Evolutionary conservation across 2,888 invertebrate genomes (phyloP).

Genomic region (Tenthredo distinguenda): DNA sequence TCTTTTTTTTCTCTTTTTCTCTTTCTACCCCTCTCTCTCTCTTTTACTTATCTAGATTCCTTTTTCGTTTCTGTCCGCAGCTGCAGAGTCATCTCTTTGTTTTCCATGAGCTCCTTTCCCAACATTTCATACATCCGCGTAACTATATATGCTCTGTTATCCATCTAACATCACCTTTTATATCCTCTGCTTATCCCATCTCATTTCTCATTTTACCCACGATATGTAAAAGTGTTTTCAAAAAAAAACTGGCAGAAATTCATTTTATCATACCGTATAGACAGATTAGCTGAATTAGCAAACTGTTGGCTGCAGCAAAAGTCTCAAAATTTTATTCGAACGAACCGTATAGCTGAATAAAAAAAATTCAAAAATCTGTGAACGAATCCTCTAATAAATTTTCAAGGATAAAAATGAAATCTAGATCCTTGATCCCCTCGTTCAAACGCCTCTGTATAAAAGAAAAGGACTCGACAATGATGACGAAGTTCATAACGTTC

Average conservation of each 20-base stretch:
- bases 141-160: not conserved
- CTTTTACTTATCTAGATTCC: not conserved
- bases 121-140: not conserved
- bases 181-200: not conserved
- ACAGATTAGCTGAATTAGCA: too few species aligned
- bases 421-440: not conserved
- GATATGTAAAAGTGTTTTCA: not conserved
- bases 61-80: not conserved
- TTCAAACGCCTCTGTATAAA: not conserved
- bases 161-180: not conserved
- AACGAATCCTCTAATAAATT: not conserved
- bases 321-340: too few species aligned
- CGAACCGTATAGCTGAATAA: not conserved
- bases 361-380: not conserved
- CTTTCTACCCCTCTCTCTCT: not conserved
- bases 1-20: not conserved
- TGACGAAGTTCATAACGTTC: not conserved
- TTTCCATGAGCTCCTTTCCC: not conserved
- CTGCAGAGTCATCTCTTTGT: not conserved
- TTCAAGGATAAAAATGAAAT: conserved; percentile 14
- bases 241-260: not conserved
- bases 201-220: not conserved
- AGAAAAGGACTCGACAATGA: not conserved
- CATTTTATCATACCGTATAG: not conserved
- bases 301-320: too few species aligned